phyloP scores from a whole-genome alignment of 1,140 invertebrate species.

The Heliconius hermathena region DNA sequence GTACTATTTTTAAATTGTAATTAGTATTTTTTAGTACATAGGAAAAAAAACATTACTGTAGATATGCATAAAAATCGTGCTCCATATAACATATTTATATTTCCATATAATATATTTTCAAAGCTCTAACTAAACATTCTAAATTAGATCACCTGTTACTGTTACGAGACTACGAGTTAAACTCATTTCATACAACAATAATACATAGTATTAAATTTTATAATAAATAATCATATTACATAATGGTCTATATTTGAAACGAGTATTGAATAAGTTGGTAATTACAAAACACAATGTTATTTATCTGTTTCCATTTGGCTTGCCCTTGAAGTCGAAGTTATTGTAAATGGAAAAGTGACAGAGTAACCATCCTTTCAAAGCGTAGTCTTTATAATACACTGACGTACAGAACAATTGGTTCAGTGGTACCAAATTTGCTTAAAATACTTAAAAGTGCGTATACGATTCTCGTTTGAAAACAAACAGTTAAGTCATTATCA shows the following conservation, averaged over 20 bases:
- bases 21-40: no score
- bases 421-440: background rate
- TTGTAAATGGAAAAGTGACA: background rate
- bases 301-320: conserved; percentile 22
- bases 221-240: background rate
- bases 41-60: no score
- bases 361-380: background rate
- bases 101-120: background rate
- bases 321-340: background rate
- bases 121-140: background rate
- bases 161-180: background rate
- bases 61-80: no score
- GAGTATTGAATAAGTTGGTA: conserved; percentile 24
- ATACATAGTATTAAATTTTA: background rate
- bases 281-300: conserved; percentile 30
- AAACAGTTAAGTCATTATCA: no score
- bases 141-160: background rate
- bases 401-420: background rate
- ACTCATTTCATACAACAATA: background rate
- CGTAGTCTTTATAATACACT: background rate
- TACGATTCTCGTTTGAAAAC: no score
- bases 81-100: background rate
- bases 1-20: no score
- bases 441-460: no score
- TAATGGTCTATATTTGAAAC: conserved; percentile 21